Evolutionary conservation across 2,113 vertebrate genomes (phyloP), one percentile per base, ranked within the genome.

Genomic region (Bagarius yarrelli): DNA sequence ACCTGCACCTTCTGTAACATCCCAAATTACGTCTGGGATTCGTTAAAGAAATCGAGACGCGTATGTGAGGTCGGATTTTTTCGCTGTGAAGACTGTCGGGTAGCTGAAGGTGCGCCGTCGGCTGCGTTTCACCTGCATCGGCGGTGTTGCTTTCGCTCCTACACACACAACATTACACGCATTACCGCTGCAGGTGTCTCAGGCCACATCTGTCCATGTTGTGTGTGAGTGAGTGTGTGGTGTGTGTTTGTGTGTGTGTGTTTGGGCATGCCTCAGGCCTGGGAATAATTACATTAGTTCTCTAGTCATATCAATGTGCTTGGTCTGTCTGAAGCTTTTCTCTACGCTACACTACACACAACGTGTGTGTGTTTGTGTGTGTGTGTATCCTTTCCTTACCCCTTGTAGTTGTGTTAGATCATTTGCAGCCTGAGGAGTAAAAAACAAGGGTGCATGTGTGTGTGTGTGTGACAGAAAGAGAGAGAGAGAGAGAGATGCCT

Each of bases 241-340:
- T 70, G 69, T 52, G 70, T 55, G 52, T 34, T 53, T 36, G 73
- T 76, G 73, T 57, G 73, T 57, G 55, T 69, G 36, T 69, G 66
- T 69, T 69, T 69, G 71, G 80, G 30, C 47, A 63, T 56, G 71
- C 80, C 60, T 74, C 47, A 74, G 79, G 79, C 70, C 23, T 81
- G 3, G 52, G 69, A 63, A 81, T 81, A 81, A 81, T 70, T 71
- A 69, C 80, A 66, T 81, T 75, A 81, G 71, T 71, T 71, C 71
- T 81, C 57, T 70, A 64, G 80, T 81, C 80, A 64, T 64, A 81
- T 81, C 70, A 75, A 75, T 81, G 80, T 81, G 71, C 71, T 52
- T 75, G 80, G 30, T 75, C 71, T 81, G 70, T 81, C 80, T 81
- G 71, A 81, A 53, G 71, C 71, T 19, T 64, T 81, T 75, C 80